Base-by-base conservation (phyloP, 1,140 invertebrate species). In the Lycorma delicatula region DNA sequence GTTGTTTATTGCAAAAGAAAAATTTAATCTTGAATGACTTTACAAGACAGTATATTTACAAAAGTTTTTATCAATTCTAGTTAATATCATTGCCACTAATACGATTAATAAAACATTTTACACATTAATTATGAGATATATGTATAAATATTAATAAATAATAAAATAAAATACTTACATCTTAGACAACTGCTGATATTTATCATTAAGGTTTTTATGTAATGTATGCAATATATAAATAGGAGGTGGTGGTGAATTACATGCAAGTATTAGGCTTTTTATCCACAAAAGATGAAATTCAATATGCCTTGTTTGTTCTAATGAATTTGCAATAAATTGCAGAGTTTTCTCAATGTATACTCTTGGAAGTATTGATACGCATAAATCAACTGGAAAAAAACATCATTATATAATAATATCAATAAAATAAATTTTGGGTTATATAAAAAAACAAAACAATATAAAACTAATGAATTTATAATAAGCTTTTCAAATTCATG, bases 211-310 rank as follows among this genome's bases (percentile, higher is more conserved):
- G 66, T 82, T 86, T 71, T 92, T 93, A 66, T 94, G 89, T 20
- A 95, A 61, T 1, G 79, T 75, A 31, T 91, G 68, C 2, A 96
- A 67, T 0, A 79, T 76, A 0, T 83, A 79, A 66, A 85, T n/a
- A n/a, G n/a, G 81, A 34, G 75, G 71, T 38, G 74, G 61, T 2
- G 72, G 70, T 31, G 66, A 66, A 68, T 84, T 81, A 27, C 68
- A 68, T 4, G 78, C 81, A 25, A 94, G 67, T 27, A 94, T 67
- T 2, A 92, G 70, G 38, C 67, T 67, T 62, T 84, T 78, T 36
- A 84, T 75, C 93, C 93, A 98, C 25, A 79, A 70, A 1, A 94
- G 69, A 73, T 96, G 91, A 70, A 93, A 94, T 68, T 97, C 89
- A 44, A 97, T 68, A 68, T 97, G 93, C 2, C 79, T 75, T 1